Percentiles rank a stretch among this genome's conserved stretches.
phyloP scores from a whole-genome alignment of 2,113 vertebrate genomes.

The Prunella himalayana region DNA sequence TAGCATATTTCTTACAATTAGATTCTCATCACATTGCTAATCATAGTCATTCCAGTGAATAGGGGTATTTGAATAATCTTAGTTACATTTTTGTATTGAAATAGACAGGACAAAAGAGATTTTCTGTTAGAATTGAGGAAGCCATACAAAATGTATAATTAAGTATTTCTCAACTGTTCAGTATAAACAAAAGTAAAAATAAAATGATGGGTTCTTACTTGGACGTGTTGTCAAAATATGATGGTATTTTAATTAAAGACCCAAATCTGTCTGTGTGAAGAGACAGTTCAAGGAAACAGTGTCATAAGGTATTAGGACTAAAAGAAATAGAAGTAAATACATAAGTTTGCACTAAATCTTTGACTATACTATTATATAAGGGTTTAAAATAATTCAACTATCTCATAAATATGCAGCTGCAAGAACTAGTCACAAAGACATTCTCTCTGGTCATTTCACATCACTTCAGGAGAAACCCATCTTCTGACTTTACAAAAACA shows the following conservation, averaged over 20 bases:
- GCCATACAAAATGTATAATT: background rate
- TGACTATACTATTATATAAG: background rate
- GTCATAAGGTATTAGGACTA: background rate
- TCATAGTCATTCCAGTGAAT: background rate
- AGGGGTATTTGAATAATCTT: background rate
- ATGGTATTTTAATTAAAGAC: constrained; percentile 3
- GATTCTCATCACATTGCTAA: constrained; percentile 10
- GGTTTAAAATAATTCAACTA: background rate
- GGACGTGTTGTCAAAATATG: constrained; percentile 15
- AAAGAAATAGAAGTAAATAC: background rate
- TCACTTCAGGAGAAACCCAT: background rate
- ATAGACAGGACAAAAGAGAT: background rate
- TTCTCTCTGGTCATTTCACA: background rate
- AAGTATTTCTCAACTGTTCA: background rate
- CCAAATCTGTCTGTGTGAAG: background rate
- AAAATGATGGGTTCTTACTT: background rate
- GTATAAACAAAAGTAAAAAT: background rate
- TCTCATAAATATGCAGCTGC: background rate
- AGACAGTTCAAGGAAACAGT: background rate
- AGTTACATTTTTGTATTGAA: background rate
- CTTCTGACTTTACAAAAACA: background rate
- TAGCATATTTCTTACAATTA: constrained; percentile 22
- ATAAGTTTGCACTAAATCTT: background rate
- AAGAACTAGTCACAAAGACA: background rate
- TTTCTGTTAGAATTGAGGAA: background rate